phyloP scores from a whole-genome alignment of 2,113 vertebrate genomes.

The Cranoglanis bouderius region DNA sequence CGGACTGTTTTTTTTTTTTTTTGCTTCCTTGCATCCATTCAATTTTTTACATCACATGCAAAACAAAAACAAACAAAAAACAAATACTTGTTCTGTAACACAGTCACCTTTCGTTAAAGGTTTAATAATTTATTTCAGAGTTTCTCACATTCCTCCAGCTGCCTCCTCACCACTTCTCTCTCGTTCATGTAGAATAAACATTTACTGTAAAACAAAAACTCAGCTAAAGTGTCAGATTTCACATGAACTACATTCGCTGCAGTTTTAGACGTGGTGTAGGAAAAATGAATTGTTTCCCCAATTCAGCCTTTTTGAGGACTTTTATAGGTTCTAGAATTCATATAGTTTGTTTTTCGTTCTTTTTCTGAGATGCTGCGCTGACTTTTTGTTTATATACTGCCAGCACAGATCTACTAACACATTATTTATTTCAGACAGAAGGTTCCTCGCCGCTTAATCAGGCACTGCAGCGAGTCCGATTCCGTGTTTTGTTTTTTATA shows the following conservation, averaged over 20 bases:
- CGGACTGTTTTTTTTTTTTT: not conserved
- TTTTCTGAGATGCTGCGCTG: not conserved
- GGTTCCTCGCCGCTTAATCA: not conserved
- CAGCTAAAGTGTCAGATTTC: not conserved
- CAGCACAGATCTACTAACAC: not conserved
- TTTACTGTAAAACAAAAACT: not conserved
- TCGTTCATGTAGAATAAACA: not conserved
- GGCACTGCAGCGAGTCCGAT: not conserved
- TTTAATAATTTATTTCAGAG: constrained; percentile 21
- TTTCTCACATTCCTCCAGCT: not conserved
- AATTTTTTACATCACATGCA: no score
- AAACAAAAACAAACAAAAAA: not conserved
- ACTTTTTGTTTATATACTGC: constrained; percentile 8
- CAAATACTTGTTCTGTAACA: not conserved
- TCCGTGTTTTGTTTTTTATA: not conserved
- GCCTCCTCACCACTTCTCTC: not conserved
- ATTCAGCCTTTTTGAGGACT: not conserved
- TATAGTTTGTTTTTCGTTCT: not conserved
- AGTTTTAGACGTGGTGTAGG: not conserved
- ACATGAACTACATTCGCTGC: not conserved
- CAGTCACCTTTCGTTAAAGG: not conserved
- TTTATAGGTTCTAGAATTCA: not conserved
- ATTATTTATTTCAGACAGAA: not conserved
- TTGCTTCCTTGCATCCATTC: not conserved
- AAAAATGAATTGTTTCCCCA: not conserved